Conservation (phyloP, 2,888 invertebrate species). For the Trissonchulus latispiculum region DNA sequence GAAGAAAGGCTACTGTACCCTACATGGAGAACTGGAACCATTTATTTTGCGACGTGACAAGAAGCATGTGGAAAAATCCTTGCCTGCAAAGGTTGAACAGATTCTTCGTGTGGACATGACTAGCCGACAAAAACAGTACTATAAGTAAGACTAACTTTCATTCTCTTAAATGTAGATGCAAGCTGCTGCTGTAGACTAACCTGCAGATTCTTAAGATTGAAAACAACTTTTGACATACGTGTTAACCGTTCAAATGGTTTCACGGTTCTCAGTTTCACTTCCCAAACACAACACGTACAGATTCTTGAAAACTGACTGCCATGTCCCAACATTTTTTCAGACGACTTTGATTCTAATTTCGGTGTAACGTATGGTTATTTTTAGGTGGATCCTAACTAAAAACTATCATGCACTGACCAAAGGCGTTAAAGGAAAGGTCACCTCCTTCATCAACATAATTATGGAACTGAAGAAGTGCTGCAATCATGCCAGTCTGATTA, state of each 20-base stretch:
- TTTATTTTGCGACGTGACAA: slow-evolving; percentile 89
- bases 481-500: slow-evolving; percentile 61
- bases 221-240: too few relatives aligned
- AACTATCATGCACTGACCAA: slow-evolving; percentile 90
- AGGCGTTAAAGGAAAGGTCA: slow-evolving; percentile 84
- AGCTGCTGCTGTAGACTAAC: too few relatives aligned
- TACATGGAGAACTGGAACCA: slow-evolving; percentile 90
- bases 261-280: too few relatives aligned
- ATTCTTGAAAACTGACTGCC: too few relatives aligned
- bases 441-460: slow-evolving; percentile 89
- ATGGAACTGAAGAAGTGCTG: slow-evolving; percentile 98
- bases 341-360: too few relatives aligned
- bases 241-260: too few relatives aligned
- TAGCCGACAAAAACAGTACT: slow-evolving; percentile 89
- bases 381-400: slow-evolving; percentile 83
- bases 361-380: too few relatives aligned
- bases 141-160: too few relatives aligned
- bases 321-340: too few relatives aligned
- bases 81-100: slow-evolving; percentile 96
- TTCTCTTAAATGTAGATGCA: too few relatives aligned
- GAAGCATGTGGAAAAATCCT: slow-evolving; percentile 95
- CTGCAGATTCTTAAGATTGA: too few relatives aligned
- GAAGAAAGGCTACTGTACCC: slow-evolving; percentile 80
- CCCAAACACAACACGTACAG: too few relatives aligned
- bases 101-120: slow-evolving; percentile 98